Evolutionary conservation across 1,140 invertebrate species (phyloP).

Genomic region (Drosophila neocordata): DNA sequence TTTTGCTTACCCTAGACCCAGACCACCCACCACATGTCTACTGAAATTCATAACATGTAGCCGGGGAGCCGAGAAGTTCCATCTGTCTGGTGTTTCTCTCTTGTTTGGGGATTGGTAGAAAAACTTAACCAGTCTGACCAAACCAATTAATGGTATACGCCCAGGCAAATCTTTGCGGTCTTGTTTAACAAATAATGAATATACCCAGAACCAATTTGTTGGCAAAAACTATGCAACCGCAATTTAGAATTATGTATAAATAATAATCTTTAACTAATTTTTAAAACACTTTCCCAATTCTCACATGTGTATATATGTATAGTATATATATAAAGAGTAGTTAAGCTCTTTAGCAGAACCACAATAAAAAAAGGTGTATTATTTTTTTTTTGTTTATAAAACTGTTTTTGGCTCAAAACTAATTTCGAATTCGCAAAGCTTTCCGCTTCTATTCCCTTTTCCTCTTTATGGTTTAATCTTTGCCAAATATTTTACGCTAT

Average conservation of each 20-base stretch:
- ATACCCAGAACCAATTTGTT: not conserved
- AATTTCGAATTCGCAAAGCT: constrained; percentile 33
- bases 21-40: not conserved
- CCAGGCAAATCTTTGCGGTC: not conserved
- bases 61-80: not conserved
- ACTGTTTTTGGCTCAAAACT: constrained; percentile 7
- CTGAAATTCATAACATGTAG: constrained; percentile 7
- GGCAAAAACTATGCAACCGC: constrained; percentile 2
- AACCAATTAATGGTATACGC: constrained; percentile 1
- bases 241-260: not conserved
- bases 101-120: not conserved
- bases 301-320: not conserved
- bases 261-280: constrained; percentile 5
- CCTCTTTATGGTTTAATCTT: not conserved
- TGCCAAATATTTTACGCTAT: constrained; percentile 33
- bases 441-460: too few relatives aligned
- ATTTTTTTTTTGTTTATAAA: not conserved
- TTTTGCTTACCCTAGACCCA: not conserved
- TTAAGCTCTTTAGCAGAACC: constrained; percentile 3
- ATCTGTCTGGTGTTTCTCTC: not conserved
- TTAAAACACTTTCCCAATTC: not conserved
- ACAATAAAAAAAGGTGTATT: not conserved
- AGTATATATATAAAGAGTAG: not conserved
- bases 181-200: constrained; percentile 2
- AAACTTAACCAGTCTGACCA: not conserved